phyloP scores from a whole-genome alignment of 2,113 vertebrate species.

The Buteo buteo region DNA sequence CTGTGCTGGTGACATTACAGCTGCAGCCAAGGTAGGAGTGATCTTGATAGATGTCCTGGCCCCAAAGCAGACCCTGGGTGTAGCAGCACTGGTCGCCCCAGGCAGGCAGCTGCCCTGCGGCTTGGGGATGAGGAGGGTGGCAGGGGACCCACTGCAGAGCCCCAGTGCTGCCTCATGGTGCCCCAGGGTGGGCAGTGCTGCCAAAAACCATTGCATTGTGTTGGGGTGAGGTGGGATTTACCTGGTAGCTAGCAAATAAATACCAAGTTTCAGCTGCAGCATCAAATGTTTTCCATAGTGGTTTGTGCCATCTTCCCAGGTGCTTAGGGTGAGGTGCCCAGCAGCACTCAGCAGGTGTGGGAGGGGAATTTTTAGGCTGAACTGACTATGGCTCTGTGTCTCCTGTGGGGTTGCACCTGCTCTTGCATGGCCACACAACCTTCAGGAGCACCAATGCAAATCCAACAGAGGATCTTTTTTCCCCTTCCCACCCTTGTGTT shows the following conservation, averaged over 20 bases:
- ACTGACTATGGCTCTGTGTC: neutral
- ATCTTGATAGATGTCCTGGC: neutral
- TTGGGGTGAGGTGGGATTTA: neutral
- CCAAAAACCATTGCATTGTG: neutral
- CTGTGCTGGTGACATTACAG: neutral
- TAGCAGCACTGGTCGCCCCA: neutral
- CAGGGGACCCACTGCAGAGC: neutral
- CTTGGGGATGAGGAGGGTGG: neutral
- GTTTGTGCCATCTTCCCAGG: neutral
- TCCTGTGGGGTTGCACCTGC: neutral
- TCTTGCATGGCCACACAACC: neutral
- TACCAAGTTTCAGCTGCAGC: neutral
- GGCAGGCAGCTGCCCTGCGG: neutral
- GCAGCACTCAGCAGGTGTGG: neutral
- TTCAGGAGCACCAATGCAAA: neutral
- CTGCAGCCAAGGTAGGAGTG: neutral
- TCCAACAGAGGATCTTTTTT: neutral
- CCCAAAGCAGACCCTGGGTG: neutral
- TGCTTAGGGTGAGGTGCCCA: neutral
- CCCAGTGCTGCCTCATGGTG: neutral
- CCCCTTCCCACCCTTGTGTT: neutral
- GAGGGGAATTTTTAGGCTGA: neutral
- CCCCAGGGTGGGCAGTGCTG: neutral
- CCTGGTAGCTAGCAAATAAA: neutral
- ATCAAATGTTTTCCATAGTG: neutral